These are phyloP conservation scores for Sinodicranocentrus sp. DNA, from an alignment of 2,888 invertebrate genomes.

Conservation along the genomic window DNA sequence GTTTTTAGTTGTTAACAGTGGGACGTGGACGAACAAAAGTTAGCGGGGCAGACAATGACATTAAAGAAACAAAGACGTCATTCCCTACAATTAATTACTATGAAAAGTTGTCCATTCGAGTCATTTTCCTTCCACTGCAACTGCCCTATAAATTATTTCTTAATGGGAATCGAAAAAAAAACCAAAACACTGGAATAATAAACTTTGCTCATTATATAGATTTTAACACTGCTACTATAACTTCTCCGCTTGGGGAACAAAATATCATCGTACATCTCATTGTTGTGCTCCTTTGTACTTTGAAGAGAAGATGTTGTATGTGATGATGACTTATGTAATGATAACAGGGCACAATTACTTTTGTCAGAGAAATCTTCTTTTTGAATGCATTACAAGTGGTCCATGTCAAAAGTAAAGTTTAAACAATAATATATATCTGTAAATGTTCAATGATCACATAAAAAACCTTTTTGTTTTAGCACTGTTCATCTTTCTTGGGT, in stretches of 20 bases:
- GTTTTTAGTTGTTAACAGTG: not conserved
- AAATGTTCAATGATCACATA: not conserved
- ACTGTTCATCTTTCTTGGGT: no score
- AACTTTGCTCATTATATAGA: conserved; percentile 40
- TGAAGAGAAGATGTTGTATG: not conserved
- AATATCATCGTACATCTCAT: no score
- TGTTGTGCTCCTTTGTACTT: no score
- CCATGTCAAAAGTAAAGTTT: not conserved
- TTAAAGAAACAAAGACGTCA: conserved; percentile 49
- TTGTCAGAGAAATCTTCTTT: conserved; percentile 10
- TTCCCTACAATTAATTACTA: conserved; percentile 54
- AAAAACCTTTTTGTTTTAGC: no score
- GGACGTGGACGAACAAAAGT: conserved; percentile 11
- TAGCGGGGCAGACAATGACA: conserved; percentile 26
- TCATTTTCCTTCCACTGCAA: conserved; percentile 40
- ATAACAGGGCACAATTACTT: not conserved
- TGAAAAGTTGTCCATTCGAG: conserved; percentile 53
- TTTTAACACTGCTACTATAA: conserved; percentile 40
- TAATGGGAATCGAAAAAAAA: conserved; percentile 19
- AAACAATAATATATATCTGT: not conserved
- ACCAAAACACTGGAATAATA: conserved; percentile 38
- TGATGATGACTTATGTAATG: conserved; percentile 51
- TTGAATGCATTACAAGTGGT: not conserved
- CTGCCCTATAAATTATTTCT: conserved; percentile 56
- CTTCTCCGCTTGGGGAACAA: no score